These are phyloP conservation scores for Centrocercus urophasianus DNA, from an alignment of 2,113 vertebrate genomes.

Conservation along the genomic window DNA sequence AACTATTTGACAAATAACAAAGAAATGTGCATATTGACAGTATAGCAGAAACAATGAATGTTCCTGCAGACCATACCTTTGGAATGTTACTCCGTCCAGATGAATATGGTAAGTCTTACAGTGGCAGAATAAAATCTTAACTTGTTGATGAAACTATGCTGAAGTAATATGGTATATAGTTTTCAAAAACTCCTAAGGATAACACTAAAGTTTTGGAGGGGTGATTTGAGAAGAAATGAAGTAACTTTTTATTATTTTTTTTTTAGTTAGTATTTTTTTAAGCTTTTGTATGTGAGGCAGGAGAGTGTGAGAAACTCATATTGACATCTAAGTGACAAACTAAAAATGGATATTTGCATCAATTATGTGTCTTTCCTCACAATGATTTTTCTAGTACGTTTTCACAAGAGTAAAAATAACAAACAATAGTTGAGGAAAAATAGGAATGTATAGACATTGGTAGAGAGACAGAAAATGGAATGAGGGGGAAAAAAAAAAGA, in stretches of 20 bases:
- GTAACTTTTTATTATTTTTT: background rate
- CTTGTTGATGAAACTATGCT: background rate
- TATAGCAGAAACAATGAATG: conserved; percentile 76
- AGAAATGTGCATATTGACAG: conserved; percentile 63
- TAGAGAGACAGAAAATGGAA: background rate
- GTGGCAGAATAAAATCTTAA: background rate
- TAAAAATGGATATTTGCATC: background rate
- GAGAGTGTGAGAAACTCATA: background rate
- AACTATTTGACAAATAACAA: conserved; percentile 6
- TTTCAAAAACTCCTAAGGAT: background rate
- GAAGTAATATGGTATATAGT: background rate
- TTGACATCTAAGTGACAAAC: background rate
- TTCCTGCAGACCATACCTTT: conserved; percentile 73
- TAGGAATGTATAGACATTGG: background rate
- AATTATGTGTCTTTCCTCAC: background rate
- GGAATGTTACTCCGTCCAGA: conserved; percentile 57
- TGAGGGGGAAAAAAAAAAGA: background rate
- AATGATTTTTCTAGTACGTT: background rate
- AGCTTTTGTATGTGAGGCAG: background rate
- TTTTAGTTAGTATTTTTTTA: background rate
- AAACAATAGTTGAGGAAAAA: background rate
- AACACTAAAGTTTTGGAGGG: background rate
- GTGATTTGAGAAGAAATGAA: background rate
- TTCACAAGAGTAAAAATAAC: background rate
- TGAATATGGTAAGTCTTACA: conserved; percentile 70